These are phyloP conservation scores for Andrena chrysosceles DNA, from an alignment of 2,888 invertebrate species.

Conservation along the genomic window DNA sequence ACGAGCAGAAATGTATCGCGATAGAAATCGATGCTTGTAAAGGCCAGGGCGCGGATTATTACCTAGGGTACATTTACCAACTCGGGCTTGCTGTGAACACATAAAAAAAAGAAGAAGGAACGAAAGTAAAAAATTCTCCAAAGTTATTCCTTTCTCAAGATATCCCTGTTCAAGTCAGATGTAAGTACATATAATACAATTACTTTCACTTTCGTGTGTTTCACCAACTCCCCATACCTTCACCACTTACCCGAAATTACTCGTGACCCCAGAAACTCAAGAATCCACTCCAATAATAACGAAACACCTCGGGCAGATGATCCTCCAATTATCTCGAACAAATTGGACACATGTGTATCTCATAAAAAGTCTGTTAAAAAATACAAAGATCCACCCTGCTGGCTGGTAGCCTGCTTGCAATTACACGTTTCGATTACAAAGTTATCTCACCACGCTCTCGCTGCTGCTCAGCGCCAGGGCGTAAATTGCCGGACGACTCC, in stretches of 20 bases:
- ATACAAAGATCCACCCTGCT: background rate
- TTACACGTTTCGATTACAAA: constrained; percentile 3
- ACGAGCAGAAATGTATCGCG: constrained; percentile 27
- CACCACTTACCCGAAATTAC: background rate
- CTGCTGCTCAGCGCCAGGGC: background rate
- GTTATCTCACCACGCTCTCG: constrained; percentile 1
- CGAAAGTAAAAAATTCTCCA: no score
- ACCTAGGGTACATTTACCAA: constrained; percentile 18
- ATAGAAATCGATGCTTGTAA: constrained; percentile 42
- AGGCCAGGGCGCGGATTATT: constrained; percentile 4
- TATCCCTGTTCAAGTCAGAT: no score
- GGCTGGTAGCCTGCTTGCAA: background rate
- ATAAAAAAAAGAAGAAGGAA: no score
- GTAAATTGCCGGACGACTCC: constrained; percentile 10
- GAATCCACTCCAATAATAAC: background rate
- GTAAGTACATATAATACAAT: no score
- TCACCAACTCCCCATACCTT: background rate
- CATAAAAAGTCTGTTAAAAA: background rate
- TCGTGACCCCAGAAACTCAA: background rate
- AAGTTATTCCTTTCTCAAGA: no score
- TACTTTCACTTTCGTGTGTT: no score
- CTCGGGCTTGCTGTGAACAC: background rate
- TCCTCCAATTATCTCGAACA: background rate
- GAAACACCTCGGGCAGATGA: background rate
- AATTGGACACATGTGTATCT: background rate